Conservation (phyloP, 2,113 vertebrate species). For the Amphilophus citrinellus region DNA sequence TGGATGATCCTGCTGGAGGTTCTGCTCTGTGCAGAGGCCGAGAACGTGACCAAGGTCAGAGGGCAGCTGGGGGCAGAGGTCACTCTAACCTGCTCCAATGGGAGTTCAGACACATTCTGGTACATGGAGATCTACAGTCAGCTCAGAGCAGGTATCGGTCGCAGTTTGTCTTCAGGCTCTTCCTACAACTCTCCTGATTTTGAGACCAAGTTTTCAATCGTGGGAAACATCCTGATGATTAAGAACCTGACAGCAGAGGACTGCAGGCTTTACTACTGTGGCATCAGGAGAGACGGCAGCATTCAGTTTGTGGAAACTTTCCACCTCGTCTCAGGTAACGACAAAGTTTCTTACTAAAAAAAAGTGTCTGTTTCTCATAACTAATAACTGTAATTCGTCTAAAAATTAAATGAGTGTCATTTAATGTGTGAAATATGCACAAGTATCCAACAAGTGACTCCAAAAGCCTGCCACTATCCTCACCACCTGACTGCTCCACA, state of each 20-base stretch:
- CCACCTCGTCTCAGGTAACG: not conserved
- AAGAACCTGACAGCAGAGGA: not conserved
- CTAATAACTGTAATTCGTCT: no score
- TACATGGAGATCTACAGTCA: not conserved
- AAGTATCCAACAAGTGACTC: no score
- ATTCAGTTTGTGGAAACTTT: fast-evolving
- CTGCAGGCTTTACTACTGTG: conserved; percentile 22
- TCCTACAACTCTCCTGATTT: fast-evolving
- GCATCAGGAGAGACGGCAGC: fast-evolving
- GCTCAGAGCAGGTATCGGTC: fast-evolving
- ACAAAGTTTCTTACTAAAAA: not conserved
- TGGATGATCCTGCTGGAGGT: no score
- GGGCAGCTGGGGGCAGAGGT: not conserved
- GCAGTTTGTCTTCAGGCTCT: fast-evolving
- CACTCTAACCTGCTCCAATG: not conserved
- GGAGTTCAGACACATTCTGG: not conserved
- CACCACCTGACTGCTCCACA: no score
- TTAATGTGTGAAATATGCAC: no score
- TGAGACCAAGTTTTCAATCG: not conserved
- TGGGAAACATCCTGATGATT: fast-evolving
- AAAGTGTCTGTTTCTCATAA: no score
- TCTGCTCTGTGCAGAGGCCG: no score
- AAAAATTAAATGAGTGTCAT: no score
- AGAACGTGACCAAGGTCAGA: no score
- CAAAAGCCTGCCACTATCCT: no score